Evolutionary conservation across 2,888 invertebrate genomes (phyloP), one percentile per base, ranked within the genome.

Genomic region (Lomographa bimaculata): DNA sequence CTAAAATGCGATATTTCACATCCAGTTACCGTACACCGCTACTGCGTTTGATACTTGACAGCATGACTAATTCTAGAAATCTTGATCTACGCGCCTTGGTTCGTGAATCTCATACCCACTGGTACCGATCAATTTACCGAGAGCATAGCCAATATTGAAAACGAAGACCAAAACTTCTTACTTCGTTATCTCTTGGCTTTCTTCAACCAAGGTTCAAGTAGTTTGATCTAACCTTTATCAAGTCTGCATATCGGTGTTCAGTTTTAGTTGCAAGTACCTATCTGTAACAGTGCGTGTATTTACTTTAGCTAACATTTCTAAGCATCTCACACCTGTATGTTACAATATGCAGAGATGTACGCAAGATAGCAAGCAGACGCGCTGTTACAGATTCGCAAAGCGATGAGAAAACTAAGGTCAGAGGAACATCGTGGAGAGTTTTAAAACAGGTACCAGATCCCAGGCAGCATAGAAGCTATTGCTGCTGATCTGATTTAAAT

Each of bases 41-140:
- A 36, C 36, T 19, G 39, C 9, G 27, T 36, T 27, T 16, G 25
- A 12, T 12, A 29, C 19, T 25, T 24, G 16, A 19, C 40, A 16
- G 14, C 40, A 36, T 33, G 40, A 40, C 27, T 40, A 40, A 45
- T 36, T 8, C 35, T 32, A 39, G 38, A 44, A 38, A 46, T 42
- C 35, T 36, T 39, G 42, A 42, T 36, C 21, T 33, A 24, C 29
- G 26, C 21, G 28, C 11, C 28, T 35, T 25, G 16, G 20, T 27
- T 38, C 19, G 21, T 3, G 5, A 14, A 7, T n/a, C 7, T 3
- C 8, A 11, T 10, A 26, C 14, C 11, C 16, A 36, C 28, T 17
- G 17, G 1, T 25, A n/a, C 8, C 12, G 14, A 16, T 20, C 9
- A 7, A 12, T 12, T 6, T 7, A 26, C n/a, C 20, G 20, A n/a